Conservation (phyloP, 2,888 invertebrate genomes). For the Timema cristinae region DNA sequence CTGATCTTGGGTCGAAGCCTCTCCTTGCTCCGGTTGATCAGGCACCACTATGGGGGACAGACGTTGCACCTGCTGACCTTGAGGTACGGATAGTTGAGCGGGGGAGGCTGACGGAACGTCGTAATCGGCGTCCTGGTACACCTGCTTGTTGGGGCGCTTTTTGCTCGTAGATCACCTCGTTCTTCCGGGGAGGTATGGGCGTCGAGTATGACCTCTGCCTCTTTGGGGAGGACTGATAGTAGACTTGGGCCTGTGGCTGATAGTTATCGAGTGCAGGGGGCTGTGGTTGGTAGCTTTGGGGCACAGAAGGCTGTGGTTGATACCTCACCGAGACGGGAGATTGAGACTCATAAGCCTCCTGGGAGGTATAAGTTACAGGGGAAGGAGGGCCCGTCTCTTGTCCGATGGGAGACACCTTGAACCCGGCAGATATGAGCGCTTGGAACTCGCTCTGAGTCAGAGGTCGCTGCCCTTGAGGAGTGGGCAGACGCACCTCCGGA, state of each 20-base stretch:
- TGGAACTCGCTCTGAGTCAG: slow-evolving; percentile 31
- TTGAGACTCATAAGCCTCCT: too few species aligned
- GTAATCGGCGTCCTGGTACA: not conserved
- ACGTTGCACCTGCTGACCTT: not conserved
- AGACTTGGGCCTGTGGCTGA: not conserved
- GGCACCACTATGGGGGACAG: slow-evolving; percentile 21
- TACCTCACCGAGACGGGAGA: not conserved
- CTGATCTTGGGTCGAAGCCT: not conserved
- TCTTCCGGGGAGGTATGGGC: slow-evolving; percentile 18
- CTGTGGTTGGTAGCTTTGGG: not conserved
- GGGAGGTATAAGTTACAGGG: too few species aligned
- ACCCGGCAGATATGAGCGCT: slow-evolving; percentile 31
- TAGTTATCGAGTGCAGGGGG: not conserved
- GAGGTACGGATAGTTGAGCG: too few species aligned
- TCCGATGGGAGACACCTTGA: slow-evolving; percentile 27
- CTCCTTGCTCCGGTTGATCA: not conserved
- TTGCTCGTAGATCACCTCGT: slow-evolving; percentile 17
- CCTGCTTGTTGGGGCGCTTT: not conserved
- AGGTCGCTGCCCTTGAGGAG: slow-evolving; percentile 30
- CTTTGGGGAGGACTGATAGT: slow-evolving; percentile 23
- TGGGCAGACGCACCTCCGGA: slow-evolving; percentile 30
- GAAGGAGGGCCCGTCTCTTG: not conserved
- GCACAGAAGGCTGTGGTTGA: not conserved
- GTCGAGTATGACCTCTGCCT: slow-evolving; percentile 27
- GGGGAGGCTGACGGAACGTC: not conserved